Evolutionary conservation across 2,888 invertebrate species (phyloP).

Genomic region (Tenthredo amoena): DNA sequence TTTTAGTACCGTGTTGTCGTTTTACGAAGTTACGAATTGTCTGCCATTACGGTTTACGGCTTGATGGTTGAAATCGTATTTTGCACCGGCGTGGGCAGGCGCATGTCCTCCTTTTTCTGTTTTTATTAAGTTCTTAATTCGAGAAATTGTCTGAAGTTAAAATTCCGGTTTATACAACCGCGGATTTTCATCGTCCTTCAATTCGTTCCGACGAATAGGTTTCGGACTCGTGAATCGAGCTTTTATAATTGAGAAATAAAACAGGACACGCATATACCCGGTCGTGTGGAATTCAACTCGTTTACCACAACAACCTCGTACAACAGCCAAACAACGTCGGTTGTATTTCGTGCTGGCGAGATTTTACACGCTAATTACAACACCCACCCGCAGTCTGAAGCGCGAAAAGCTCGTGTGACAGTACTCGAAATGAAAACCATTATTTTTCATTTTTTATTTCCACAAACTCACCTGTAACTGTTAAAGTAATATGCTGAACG

Average conservation of each 20-base stretch:
- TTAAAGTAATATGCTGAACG: slow-evolving; percentile 89
- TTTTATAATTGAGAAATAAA: slow-evolving; percentile 33
- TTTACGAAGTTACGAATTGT: slow-evolving; percentile 31
- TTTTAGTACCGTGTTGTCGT: slow-evolving; percentile 26
- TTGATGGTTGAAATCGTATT: slow-evolving; percentile 30
- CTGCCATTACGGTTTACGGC: slow-evolving; percentile 28
- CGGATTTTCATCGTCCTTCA: not conserved
- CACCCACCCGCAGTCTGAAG: not conserved
- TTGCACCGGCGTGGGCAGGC: not conserved
- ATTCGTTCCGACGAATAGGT: not conserved
- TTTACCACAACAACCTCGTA: slow-evolving; percentile 31
- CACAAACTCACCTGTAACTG: slow-evolving; percentile 86
- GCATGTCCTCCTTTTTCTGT: not conserved
- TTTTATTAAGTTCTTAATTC: slow-evolving; percentile 20
- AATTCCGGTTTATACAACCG: not conserved
- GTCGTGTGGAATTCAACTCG: slow-evolving; percentile 16
- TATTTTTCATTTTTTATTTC: not conserved
- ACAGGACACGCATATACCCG: not conserved
- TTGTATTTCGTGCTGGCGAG: not conserved
- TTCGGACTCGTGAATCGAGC: not conserved
- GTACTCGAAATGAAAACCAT: not conserved
- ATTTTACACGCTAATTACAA: slow-evolving; percentile 36
- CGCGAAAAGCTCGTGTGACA: not conserved
- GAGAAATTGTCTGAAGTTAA: not conserved
- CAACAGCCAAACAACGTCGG: not conserved